Percentiles rank a stretch among this genome's conserved stretches.
Conservation (phyloP, 2,888 invertebrate genomes). For the Macroteleia sp. region DNA sequence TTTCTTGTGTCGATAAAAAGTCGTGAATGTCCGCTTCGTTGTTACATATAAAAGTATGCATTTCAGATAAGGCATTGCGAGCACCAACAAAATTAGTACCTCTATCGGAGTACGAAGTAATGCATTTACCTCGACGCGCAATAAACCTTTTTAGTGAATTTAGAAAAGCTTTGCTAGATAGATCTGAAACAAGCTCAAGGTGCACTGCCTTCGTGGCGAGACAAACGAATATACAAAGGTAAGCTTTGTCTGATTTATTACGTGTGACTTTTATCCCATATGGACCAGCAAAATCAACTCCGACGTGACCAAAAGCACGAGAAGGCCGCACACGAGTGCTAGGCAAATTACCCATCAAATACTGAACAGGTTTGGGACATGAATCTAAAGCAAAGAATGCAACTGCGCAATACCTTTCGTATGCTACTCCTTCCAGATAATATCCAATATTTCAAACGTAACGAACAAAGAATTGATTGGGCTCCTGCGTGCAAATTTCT, state of each 20-base stretch:
- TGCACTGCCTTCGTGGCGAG: constrained; percentile 3
- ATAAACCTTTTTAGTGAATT: constrained; percentile 1
- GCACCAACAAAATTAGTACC: constrained; percentile 12
- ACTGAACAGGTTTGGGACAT: neutral
- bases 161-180: neutral
- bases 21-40: neutral
- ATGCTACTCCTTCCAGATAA: neutral
- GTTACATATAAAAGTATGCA: neutral
- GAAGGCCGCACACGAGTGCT: neutral
- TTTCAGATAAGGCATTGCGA: constrained; percentile 1
- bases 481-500: neutral
- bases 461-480: neutral
- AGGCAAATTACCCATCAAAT: neutral
- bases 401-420: neutral
- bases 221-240: neutral
- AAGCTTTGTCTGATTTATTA: neutral
- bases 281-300: constrained; percentile 11
- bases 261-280: neutral
- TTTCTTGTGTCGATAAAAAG: neutral
- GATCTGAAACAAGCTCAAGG: neutral
- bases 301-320: neutral
- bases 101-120: neutral
- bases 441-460: constrained; percentile 1
- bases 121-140: constrained; percentile 8
- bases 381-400: neutral